Evolutionary conservation across 1,140 invertebrate species (phyloP).

Genomic region (Trissolcus basalis): DNA sequence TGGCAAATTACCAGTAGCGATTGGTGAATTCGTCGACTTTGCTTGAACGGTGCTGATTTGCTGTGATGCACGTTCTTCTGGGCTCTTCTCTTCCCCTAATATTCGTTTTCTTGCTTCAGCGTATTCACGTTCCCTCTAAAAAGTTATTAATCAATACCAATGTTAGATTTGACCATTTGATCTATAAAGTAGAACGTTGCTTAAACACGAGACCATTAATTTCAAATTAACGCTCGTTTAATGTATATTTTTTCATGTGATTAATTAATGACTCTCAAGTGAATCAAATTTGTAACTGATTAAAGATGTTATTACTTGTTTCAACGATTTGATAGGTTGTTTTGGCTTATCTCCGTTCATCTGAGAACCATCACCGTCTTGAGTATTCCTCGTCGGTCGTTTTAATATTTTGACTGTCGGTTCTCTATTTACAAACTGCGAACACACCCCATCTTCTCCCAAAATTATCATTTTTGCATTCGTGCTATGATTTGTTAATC

Average conservation of each 20-base stretch:
- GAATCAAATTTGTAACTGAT: neutral
- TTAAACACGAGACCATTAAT: no score
- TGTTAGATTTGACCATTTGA: neutral
- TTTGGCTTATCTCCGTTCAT: slow-evolving; percentile 81
- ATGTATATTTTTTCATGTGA: no score
- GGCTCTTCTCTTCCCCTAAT: slow-evolving; percentile 86
- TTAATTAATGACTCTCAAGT: no score
- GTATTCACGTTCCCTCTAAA: slow-evolving; percentile 88
- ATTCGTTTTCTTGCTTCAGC: slow-evolving; percentile 89
- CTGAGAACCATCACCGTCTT: slow-evolving; percentile 71
- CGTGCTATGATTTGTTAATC: slow-evolving; percentile 62
- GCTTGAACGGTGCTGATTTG: slow-evolving; percentile 78
- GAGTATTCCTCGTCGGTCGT: slow-evolving; percentile 79
- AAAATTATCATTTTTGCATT: slow-evolving; percentile 72
- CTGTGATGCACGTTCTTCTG: slow-evolving; percentile 81
- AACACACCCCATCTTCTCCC: slow-evolving; percentile 70
- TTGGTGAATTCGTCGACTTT: slow-evolving; percentile 53
- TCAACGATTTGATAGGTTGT: slow-evolving; percentile 88
- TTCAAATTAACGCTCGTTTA: no score
- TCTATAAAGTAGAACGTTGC: no score
- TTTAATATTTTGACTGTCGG: slow-evolving; percentile 90
- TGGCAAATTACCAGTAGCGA: slow-evolving; percentile 47
- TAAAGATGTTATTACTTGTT: slow-evolving; percentile 78
- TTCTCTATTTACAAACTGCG: slow-evolving; percentile 81
- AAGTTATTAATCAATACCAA: slow-evolving; percentile 6